Percentiles rank a stretch among this genome's conserved stretches.
Conservation (phyloP, 2,113 vertebrate genomes). For the Enhydra lutris region DNA sequence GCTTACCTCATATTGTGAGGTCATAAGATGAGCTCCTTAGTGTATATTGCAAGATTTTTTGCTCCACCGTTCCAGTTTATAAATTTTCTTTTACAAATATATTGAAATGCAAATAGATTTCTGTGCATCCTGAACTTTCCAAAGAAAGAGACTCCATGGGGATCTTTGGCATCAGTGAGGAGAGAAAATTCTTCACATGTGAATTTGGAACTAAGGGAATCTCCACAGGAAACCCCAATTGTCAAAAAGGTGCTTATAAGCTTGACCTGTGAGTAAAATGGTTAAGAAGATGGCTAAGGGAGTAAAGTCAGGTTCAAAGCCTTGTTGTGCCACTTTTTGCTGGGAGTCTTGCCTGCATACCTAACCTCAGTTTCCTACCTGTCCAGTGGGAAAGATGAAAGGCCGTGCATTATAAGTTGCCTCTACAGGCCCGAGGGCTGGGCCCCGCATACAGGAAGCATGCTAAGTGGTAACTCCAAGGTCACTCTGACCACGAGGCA, state of each 20-base stretch:
- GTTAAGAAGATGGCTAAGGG: background rate
- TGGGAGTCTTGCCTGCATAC: background rate
- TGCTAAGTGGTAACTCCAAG: background rate
- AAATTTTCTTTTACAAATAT: background rate
- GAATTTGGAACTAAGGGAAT: background rate
- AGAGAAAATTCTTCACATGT: background rate
- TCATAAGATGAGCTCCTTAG: background rate
- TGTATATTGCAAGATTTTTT: background rate
- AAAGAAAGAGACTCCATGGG: background rate
- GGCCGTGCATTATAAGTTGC: background rate
- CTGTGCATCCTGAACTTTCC: background rate
- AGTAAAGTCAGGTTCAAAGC: background rate
- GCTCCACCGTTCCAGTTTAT: background rate
- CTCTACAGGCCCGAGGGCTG: background rate
- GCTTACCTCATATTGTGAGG: background rate
- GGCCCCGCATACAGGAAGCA: rapidly evolving
- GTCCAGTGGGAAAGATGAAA: too few species aligned
- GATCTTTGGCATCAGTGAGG: background rate
- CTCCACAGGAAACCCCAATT: background rate
- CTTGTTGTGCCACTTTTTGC: background rate
- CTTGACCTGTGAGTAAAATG: background rate
- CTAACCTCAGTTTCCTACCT: background rate
- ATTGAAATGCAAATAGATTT: background rate
- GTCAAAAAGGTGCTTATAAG: background rate
- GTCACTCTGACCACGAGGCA: too few species aligned